Evolutionary conservation across 1,140 invertebrate species (phyloP).

Genomic region (Amphibalanus amphitrite): DNA sequence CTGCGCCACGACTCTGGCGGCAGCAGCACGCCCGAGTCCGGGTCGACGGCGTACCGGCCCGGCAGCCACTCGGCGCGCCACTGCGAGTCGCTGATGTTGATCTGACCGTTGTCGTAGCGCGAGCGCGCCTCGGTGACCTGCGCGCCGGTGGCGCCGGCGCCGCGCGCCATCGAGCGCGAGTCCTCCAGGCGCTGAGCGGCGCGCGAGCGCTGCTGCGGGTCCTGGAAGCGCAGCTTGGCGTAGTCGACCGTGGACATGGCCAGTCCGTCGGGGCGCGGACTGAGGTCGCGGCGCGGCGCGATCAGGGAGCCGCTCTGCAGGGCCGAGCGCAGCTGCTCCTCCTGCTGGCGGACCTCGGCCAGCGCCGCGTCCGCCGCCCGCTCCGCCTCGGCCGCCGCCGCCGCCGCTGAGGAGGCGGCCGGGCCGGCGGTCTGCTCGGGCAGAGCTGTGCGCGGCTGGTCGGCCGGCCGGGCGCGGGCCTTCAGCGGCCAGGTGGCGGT

Average conservation of each 20-base stretch:
- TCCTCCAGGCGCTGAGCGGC: slow-evolving; percentile 35
- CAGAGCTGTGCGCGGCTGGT: slow-evolving; percentile 12
- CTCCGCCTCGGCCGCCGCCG: slow-evolving; percentile 19
- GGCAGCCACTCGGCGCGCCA: slow-evolving; percentile 21
- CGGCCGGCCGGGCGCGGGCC: slow-evolving; percentile 29
- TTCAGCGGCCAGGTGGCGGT: slow-evolving; percentile 45
- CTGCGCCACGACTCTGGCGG: slow-evolving; percentile 16
- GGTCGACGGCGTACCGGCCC: slow-evolving; percentile 22
- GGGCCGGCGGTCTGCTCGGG: slow-evolving; percentile 13
- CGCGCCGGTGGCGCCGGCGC: slow-evolving; percentile 26
- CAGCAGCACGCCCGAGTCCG: slow-evolving; percentile 14
- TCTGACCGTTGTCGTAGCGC: slow-evolving; percentile 22
- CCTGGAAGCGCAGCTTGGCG: slow-evolving; percentile 43
- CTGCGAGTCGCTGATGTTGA: slow-evolving; percentile 13
- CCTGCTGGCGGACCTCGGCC: slow-evolving; percentile 11
- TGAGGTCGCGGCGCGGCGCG: slow-evolving; percentile 9
- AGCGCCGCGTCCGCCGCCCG: slow-evolving; percentile 16
- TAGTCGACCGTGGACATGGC: slow-evolving; percentile 39
- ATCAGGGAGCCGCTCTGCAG: slow-evolving; percentile 5
- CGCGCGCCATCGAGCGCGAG: slow-evolving; percentile 29
- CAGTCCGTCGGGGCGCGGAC: slow-evolving; percentile 28
- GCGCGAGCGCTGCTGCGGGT: slow-evolving; percentile 32
- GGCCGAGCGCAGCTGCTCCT: slow-evolving; percentile 6
- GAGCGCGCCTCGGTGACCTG: slow-evolving; percentile 22
- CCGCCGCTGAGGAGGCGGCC: slow-evolving; percentile 12